Base-by-base conservation (phyloP, 2,888 invertebrate genomes). In the Pachycephus smyrnensis region DNA sequence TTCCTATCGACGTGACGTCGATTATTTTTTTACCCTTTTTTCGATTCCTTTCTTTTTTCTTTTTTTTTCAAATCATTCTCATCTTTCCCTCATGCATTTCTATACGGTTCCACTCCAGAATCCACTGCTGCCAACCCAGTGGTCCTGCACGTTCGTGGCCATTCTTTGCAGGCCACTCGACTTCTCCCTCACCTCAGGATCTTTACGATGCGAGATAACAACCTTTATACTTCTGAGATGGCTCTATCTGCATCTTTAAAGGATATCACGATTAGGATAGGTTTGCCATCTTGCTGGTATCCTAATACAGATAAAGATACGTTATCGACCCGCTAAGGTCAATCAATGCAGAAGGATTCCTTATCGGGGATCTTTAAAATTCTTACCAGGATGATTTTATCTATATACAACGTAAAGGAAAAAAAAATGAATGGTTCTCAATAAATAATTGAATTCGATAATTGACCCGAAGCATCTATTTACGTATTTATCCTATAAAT, bases 1-100 rank as follows among this genome's bases (percentile, higher is more conserved):
- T 74, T 81, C 79, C 55, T 80, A 55, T 9, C 9, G 9, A 55
- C 55, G 2, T 55, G 55, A 23, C 23, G 55, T 55, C 9, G 15
- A 15, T 23, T 55, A 55, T 9, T 55, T 23, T 40, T n/a, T 40
- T 40, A 15, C 40, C 12, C 4, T 15, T 40, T 15, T 40, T 40
- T 40, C 40, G 15, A 40, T 6, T 15, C 15, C 1, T n/a, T 33
- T 1, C 33, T 3, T 33, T 4, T 33, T 33, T 33, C 9, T 23
- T 55, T 55, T 55, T 55, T 40, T 55, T 55, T 55, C 6, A 55
- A 55, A 23, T 55, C 23, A 6, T 23, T 23, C 55, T 23, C 23
- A 23, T 55, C 55, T 9, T 55, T 9, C 23, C 23, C 6, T 23
- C 55, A 2, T 55, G 9, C 23, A 55, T 9, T 55, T 23, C 23